phyloP scores from a whole-genome alignment of 2,888 invertebrate species.

The Agapostemon virescens region DNA sequence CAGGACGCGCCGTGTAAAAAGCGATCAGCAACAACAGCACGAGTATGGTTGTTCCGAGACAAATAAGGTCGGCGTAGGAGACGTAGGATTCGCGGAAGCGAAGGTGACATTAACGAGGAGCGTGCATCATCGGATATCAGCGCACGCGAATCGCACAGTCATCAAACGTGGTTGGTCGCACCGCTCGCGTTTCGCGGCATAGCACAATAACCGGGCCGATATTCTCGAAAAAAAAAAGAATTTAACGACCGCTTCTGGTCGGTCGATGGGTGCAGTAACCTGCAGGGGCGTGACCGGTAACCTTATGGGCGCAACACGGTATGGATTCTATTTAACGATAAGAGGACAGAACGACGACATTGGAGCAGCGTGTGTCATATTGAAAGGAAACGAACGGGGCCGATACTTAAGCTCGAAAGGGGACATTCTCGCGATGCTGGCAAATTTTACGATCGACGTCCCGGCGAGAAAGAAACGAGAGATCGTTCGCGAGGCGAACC shows the following conservation, averaged over 20 bases:
- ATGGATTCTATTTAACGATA: constrained; percentile 60
- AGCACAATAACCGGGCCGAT: constrained; percentile 40
- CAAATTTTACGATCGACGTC: constrained; percentile 40
- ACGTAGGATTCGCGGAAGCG: not conserved
- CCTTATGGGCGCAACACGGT: constrained; percentile 59
- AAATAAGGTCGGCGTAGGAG: constrained; percentile 27
- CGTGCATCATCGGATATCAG: constrained; percentile 38
- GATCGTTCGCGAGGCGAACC: not conserved
- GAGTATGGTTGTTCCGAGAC: not conserved
- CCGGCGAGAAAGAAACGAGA: constrained; percentile 7
- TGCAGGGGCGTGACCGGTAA: constrained; percentile 56
- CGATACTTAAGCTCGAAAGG: constrained; percentile 29
- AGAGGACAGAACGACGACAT: constrained; percentile 33
- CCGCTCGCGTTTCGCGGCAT: not conserved
- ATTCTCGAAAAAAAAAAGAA: constrained; percentile 51
- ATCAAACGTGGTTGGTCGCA: constrained; percentile 9
- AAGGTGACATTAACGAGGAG: constrained; percentile 12
- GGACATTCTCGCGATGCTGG: constrained; percentile 12
- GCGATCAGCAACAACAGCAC: not conserved
- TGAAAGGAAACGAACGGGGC: constrained; percentile 28
- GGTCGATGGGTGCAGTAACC: constrained; percentile 56
- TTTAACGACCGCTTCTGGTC: constrained; percentile 48
- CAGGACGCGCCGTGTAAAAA: not conserved
- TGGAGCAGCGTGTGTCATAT: constrained; percentile 47
- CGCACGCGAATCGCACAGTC: constrained; percentile 24